Evolutionary conservation across 2,888 invertebrate genomes (phyloP), one percentile per base, ranked within the genome.

Genomic region (Caenorhabditis drosophilae): DNA sequence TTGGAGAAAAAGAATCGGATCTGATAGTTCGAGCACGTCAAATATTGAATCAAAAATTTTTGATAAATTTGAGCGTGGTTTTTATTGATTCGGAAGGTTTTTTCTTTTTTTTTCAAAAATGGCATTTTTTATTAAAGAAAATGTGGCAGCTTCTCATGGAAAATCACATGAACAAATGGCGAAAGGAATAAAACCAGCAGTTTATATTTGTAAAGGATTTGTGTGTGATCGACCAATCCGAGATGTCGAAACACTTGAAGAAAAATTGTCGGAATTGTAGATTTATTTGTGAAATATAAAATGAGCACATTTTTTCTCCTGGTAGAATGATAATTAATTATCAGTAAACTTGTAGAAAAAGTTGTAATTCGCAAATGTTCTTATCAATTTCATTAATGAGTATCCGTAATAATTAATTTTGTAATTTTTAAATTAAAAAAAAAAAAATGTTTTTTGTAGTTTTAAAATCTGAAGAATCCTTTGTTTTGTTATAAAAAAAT

Each of bases 151-250:
- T 4, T 50, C 4, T 44, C 53, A 16, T 48, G 63, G 63, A 18
- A 11, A 46, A 6, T 53, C 63, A 4, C 61, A 60, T 31, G 25
- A 34, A 16, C 61, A 40, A 40, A 57, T 67, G 60, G 40, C 56
- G n/a, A 16, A 38, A 16, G 61, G 57, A 2, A 31, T 51, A n/a
- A 25, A 42, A 16, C 73, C 73, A 11, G 55, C 59, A 4, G 62
- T 70, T 1, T 64, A 70, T 35, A 40, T 73, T 23, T 73, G 73
- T 42, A 47, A 62, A 20, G 62, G 62, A 26, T 59, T 49, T 42
- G 53, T 34, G 1, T 70, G 73, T 22, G 46, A 48, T 11, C 49
- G 58, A n/a, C 73, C 73, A 11, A 26, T 64, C 25, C 48, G 44
- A 51, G 46, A 16, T 7, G 2, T 63, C 18, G 46, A 47, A 2